Evolutionary conservation across 2,113 vertebrate genomes (phyloP), one percentile per base, ranked within the genome.

Genomic region (Corydoras maculifer): DNA sequence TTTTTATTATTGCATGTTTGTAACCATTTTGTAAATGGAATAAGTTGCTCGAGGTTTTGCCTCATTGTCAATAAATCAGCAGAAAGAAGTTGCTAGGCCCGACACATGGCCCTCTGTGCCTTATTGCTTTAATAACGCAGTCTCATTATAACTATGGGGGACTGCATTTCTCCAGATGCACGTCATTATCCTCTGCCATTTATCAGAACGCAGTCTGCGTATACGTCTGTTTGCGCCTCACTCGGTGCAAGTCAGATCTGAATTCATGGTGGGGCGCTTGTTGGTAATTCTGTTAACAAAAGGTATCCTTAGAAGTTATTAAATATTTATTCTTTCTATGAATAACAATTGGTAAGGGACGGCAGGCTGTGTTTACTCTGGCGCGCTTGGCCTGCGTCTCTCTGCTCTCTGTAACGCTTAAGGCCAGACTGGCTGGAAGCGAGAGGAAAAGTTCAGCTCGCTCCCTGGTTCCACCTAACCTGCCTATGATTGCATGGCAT

Each of bases 231-330:
- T 29, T 25, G 30, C 18, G 54, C 48, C 68, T 49, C 54, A 35
- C 69, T 72, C 63, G 64, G 49, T 32, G 48, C 15, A 78, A 80
- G 77, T 73, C 75, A 64, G 84, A 88, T 86, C 77, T 84, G 81
- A 88, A 88, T 87, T 87, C 85, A 86, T 87, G 79, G 85, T 77
- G 86, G 86, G 54, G 80, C 78, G 84, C 84, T 84, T 90, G 88
- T 87, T 84, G 80, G 82, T 89, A 89, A 88, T 90, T 91, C 87
- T 88, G 87, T 91, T 89, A 88, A 90, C 89, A 91, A 83, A 78
- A 80, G 78, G 82, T 83, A 80, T 81, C 76, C 79, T 81, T 81
- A 81, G 78, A 81, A 77, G 69, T 73, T 75, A 81, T 83, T 73
- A 80, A 83, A 81, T 80, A 83, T 83, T 80, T 68, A 83, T 83